A percentile compares a stretch with the other conserved stretches of the same genome.
Evolutionary conservation across 2,797 vertebrate genomes (phyloP).

Genomic region (Buceros bicornis): DNA sequence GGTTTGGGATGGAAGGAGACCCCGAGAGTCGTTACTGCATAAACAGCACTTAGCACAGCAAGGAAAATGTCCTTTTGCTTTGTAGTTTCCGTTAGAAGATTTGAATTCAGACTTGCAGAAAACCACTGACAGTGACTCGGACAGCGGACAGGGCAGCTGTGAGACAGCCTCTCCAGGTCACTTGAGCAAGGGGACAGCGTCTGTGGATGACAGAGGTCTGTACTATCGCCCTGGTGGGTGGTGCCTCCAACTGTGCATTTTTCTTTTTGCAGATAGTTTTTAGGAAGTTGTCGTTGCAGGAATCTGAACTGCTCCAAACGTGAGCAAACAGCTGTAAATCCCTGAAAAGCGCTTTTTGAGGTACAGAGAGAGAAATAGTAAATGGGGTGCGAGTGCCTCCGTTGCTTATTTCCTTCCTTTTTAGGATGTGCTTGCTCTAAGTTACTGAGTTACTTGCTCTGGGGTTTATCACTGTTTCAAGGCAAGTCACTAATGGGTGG

Average conservation of each 20-base stretch:
- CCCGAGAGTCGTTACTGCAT: fast-evolving
- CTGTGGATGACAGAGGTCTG: conserved; percentile 75
- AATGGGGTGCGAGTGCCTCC: background rate
- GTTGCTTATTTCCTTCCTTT: background rate
- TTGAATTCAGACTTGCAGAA: conserved; percentile 36
- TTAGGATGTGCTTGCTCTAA: background rate
- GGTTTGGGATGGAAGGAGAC: fast-evolving
- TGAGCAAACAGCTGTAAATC: background rate
- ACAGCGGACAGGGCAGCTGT: conserved; percentile 83
- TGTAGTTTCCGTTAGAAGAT: conserved; percentile 44
- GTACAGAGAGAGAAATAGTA: background rate
- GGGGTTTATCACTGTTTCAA: background rate
- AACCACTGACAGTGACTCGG: conserved; percentile 65
- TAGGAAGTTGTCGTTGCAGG: background rate
- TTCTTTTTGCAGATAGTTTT: fast-evolving
- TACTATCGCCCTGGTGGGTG: background rate
- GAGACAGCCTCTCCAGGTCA: conserved; percentile 13
- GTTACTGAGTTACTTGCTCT: no score
- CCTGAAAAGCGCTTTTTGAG: background rate
- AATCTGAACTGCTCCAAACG: background rate
- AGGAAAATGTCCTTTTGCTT: background rate
- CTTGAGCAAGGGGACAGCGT: background rate
- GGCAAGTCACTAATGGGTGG: fast-evolving
- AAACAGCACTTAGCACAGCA: fast-evolving
- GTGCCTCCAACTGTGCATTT: fast-evolving